Evolutionary conservation across 2,888 invertebrate genomes (phyloP).

Genomic region (Yponomeuta sedellus): DNA sequence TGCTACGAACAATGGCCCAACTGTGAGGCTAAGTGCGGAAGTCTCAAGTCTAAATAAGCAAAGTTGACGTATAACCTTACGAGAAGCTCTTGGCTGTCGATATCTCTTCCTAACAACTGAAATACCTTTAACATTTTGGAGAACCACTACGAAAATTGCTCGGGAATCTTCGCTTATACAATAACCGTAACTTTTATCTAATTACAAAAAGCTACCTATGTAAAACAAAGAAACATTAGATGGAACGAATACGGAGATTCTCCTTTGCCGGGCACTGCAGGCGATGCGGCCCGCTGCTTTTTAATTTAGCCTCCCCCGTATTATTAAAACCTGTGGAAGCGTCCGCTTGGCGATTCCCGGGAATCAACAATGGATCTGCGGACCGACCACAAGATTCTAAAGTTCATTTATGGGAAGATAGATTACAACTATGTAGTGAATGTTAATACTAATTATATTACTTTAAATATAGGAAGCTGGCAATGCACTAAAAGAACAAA

Average conservation of each 20-base stretch:
- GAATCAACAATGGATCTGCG: conserved; percentile 42
- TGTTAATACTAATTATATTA: no score
- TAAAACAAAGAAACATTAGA: conserved; percentile 20
- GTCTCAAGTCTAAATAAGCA: no score
- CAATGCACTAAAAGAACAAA: no score
- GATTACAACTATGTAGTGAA: no score
- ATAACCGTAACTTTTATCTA: neutral
- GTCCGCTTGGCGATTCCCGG: conserved; percentile 43
- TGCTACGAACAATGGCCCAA: no score
- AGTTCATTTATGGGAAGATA: no score
- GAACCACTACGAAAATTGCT: neutral
- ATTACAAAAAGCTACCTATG: conserved; percentile 16
- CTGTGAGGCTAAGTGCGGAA: no score
- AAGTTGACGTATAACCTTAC: no score
- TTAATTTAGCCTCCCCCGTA: conserved; percentile 68
- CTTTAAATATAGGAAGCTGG: no score
- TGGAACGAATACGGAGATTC: conserved; percentile 42
- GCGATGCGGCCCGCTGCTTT: conserved; percentile 59
- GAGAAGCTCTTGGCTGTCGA: no score
- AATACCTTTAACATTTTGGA: no score
- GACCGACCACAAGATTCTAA: neutral
- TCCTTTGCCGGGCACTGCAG: conserved; percentile 40
- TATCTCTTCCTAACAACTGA: no score
- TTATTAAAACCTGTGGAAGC: conserved; percentile 63
- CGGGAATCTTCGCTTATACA: conserved; percentile 10